Evolutionary conservation across 2,113 vertebrate species (phyloP).

Genomic region (Sterrhoptilus dennistouni): DNA sequence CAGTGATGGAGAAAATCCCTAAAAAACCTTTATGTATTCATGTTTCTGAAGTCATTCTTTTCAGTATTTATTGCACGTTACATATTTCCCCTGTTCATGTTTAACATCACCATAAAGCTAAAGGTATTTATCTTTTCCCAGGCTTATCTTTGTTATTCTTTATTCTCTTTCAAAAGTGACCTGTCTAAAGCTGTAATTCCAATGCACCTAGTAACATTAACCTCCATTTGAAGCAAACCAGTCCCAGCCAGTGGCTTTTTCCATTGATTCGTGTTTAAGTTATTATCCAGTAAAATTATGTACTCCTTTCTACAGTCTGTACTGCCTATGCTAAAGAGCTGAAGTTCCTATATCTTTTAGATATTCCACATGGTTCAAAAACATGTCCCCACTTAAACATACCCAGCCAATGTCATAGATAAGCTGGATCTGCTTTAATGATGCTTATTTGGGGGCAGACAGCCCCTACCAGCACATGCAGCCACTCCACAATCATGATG

Average conservation of each 20-base stretch:
- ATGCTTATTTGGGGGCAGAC: background rate
- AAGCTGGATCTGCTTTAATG: background rate
- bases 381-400: background rate
- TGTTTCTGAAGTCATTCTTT: constrained; percentile 10
- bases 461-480: background rate
- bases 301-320: background rate
- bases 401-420: background rate
- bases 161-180: background rate
- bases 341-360: background rate
- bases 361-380: background rate
- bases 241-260: constrained; percentile 10
- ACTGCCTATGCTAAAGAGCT: background rate
- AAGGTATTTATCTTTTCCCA: background rate
- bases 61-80: background rate
- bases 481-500: background rate
- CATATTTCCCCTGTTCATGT: constrained; percentile 9
- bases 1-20: background rate
- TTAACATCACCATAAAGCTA: constrained; percentile 3
- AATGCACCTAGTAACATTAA: background rate
- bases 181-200: constrained; percentile 42
- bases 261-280: background rate
- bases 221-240: constrained; percentile 10
- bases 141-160: background rate
- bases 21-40: background rate
- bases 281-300: background rate